These are phyloP conservation scores for Rhineura floridana DNA, from an alignment of 2,113 vertebrate species.

Conservation along the genomic window DNA sequence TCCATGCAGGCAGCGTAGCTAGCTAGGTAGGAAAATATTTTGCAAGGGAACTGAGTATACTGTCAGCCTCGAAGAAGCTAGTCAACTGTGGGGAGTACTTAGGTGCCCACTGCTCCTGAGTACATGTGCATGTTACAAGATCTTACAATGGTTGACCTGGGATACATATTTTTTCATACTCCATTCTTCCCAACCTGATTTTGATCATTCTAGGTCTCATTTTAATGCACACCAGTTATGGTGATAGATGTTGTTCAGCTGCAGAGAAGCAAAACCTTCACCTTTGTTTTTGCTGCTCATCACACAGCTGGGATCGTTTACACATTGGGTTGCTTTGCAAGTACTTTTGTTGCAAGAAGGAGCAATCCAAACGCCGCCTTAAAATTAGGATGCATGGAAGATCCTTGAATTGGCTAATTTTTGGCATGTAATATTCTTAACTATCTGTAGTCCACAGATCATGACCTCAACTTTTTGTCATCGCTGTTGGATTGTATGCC, in stretches of 20 bases:
- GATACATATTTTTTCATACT: slow-evolving; percentile 45
- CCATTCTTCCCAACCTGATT: slow-evolving; percentile 38
- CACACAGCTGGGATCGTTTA: slow-evolving; percentile 65
- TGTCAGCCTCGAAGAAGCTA: not conserved
- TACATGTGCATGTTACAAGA: not conserved
- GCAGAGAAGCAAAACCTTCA: slow-evolving; percentile 49
- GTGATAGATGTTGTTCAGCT: slow-evolving; percentile 63
- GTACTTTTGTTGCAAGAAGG: slow-evolving; percentile 39
- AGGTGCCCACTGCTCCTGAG: not conserved
- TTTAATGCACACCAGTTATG: slow-evolving; percentile 58
- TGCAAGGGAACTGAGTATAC: not conserved
- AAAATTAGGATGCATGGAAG: slow-evolving; percentile 63
- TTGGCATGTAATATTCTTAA: slow-evolving; percentile 77
- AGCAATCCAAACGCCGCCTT: slow-evolving; percentile 44
- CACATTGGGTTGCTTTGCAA: slow-evolving; percentile 53
- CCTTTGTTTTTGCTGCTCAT: slow-evolving; percentile 55
- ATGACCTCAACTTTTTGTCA: slow-evolving; percentile 82
- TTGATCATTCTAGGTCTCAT: slow-evolving; percentile 68
- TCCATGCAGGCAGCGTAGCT: not conserved
- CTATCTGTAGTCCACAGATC: slow-evolving; percentile 73
- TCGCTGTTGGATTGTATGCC: slow-evolving; percentile 76
- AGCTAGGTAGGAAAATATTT: not conserved
- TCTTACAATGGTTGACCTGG: not conserved
- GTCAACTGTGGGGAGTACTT: not conserved
- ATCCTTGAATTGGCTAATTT: slow-evolving; percentile 80